Conservation (phyloP, 2,113 vertebrate genomes). For the Chaetorhynchus papuensis region DNA sequence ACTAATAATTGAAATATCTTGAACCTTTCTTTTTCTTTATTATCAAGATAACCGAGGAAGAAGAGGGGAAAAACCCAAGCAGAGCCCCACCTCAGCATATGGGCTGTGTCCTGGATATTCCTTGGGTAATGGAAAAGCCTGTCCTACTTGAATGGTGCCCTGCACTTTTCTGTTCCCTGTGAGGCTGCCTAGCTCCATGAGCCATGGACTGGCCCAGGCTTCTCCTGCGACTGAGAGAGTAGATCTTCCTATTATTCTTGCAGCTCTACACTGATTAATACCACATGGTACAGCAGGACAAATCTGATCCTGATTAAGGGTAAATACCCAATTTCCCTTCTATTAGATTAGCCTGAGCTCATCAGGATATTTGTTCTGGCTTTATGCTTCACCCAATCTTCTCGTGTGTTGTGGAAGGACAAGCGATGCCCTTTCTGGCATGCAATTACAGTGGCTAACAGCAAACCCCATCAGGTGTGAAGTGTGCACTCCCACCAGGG, state of each 20-base stretch:
- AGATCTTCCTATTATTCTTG: background rate
- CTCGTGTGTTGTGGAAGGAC: background rate
- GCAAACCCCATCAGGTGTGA: background rate
- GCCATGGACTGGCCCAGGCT: background rate
- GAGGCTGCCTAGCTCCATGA: background rate
- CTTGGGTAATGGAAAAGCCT: background rate
- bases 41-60: background rate
- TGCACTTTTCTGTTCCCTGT: background rate
- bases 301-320: background rate
- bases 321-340: background rate
- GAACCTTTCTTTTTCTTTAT: background rate
- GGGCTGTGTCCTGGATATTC: background rate
- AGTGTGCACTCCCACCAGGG: rapidly evolving
- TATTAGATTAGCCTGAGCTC: background rate
- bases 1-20: background rate
- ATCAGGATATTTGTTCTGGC: background rate
- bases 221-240: background rate
- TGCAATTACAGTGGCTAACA: background rate
- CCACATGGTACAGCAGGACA: background rate
- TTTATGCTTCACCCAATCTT: background rate
- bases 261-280: background rate
- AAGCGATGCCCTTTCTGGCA: rapidly evolving
- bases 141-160: background rate
- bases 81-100: background rate
- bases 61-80: background rate